phyloP scores from a whole-genome alignment of 1,140 invertebrate genomes.

The Heliconius melpomene region DNA sequence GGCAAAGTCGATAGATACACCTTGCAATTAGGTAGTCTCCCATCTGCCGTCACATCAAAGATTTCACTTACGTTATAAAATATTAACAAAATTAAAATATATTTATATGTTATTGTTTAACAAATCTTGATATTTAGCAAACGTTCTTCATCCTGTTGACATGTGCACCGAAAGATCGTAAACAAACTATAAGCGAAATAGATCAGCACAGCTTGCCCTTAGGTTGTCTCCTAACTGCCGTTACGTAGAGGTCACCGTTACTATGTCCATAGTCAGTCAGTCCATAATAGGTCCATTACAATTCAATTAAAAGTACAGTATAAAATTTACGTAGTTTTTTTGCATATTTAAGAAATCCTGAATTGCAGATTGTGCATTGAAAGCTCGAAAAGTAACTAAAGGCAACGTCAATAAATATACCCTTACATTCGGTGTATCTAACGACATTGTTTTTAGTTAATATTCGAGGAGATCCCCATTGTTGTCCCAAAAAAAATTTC shows the following conservation, averaged over 20 bases:
- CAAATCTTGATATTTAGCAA: no score
- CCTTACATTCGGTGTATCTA: slow-evolving; percentile 14
- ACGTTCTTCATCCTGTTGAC: no score
- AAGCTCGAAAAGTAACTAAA: slow-evolving; percentile 23
- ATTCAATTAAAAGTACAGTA: no score
- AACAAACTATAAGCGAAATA: slow-evolving; percentile 12
- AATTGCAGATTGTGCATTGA: neutral
- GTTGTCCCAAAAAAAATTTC: neutral
- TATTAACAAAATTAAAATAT: no score
- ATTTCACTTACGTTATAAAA: no score
- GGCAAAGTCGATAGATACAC: neutral
- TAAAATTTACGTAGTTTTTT: no score
- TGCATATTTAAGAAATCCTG: no score
- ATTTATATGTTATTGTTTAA: no score
- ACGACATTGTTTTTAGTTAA: neutral
- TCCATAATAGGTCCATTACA: no score
- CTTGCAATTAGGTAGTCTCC: slow-evolving; percentile 13
- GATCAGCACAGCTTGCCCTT: neutral
- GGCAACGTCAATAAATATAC: slow-evolving; percentile 16
- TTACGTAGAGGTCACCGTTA: neutral
- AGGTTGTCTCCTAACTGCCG: neutral
- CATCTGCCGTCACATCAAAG: neutral
- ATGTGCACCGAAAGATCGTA: neutral
- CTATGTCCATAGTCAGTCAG: no score
- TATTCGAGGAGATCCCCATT: neutral